These are phyloP conservation scores for Eretmochelys imbricata DNA, from an alignment of 2,113 vertebrate species.

Conservation along the genomic window DNA sequence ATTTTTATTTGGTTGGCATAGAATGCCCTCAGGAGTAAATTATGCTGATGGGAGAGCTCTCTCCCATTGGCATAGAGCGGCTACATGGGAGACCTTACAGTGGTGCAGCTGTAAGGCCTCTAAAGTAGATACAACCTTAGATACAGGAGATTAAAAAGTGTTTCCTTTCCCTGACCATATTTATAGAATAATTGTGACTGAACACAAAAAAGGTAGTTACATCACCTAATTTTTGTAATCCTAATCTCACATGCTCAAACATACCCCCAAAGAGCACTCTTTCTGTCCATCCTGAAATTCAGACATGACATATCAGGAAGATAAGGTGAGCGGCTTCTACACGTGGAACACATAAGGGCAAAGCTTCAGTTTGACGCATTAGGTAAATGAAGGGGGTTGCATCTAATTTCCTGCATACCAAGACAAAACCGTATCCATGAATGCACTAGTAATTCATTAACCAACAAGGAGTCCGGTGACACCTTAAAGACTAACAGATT, in stretches of 20 bases:
- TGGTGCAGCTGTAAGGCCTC: too few species aligned
- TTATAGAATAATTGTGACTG: background rate
- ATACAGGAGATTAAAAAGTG: background rate
- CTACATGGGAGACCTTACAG: too few species aligned
- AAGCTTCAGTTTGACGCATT: background rate
- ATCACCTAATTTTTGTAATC: background rate
- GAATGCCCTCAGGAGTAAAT: too few species aligned
- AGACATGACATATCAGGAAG: background rate
- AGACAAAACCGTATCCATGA: background rate
- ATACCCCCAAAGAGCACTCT: background rate
- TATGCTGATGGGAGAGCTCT: too few species aligned
- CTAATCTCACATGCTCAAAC: background rate
- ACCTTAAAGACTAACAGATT: too few species aligned
- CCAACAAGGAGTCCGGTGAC: background rate
- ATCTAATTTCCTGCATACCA: background rate
- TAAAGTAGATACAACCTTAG: too few species aligned
- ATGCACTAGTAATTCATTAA: background rate
- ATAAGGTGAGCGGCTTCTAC: background rate
- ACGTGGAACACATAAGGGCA: background rate
- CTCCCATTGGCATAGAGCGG: too few species aligned
- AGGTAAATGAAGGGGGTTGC: background rate
- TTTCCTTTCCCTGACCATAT: background rate
- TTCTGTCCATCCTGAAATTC: background rate
- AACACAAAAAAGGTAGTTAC: background rate
- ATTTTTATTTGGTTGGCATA: too few species aligned